Evolutionary conservation across 2,888 invertebrate genomes (phyloP), one percentile per base, ranked within the genome.

Genomic region (Thelaira solivaga): DNA sequence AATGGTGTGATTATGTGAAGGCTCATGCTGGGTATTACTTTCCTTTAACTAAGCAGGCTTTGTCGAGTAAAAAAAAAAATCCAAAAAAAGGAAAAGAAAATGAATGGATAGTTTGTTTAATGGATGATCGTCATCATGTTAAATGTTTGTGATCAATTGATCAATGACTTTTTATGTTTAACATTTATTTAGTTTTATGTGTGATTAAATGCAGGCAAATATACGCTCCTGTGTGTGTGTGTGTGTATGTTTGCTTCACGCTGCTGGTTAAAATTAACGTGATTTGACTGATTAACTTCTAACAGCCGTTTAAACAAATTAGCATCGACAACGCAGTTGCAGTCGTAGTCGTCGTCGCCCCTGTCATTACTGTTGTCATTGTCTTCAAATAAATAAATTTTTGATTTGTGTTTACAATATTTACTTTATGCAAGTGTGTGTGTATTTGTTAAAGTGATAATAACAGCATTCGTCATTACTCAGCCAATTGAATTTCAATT

Each of bases 271-370:
- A 41, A n/a, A 31, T 34, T 69, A 67, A 80, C 81, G 81, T 81
- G 81, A 77, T 77, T 76, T 69, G 81, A 81, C 80, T 81, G 67
- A 75, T 77, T 73, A 80, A 80, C 74, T 55, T 62, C 24, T 3
- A 29, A 43, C 55, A 75, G 67, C 75, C 81, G 79, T 64, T 67
- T 78, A n/a, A 24, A 75, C 49, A 74, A 80, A 80, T 80, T 80
- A 71, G 77, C 76, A 80, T 51, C 55, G 57, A 67, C 49, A 31
- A 39, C n/a, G 26, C 36, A 39, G 36, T 16, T 7, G 53, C 18
- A 41, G 36, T 22, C 34, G 8, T 31, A 10, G 29, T 16, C 36
- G 43, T 26, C 6, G 20, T 29, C 5, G 34, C 8, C 29, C 11
- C 43, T 36, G 64, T 16, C 53, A 16, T 39, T 26, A 22, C 26